phyloP scores from a whole-genome alignment of 2,113 vertebrate species.

The Limnothrissa miodon region DNA sequence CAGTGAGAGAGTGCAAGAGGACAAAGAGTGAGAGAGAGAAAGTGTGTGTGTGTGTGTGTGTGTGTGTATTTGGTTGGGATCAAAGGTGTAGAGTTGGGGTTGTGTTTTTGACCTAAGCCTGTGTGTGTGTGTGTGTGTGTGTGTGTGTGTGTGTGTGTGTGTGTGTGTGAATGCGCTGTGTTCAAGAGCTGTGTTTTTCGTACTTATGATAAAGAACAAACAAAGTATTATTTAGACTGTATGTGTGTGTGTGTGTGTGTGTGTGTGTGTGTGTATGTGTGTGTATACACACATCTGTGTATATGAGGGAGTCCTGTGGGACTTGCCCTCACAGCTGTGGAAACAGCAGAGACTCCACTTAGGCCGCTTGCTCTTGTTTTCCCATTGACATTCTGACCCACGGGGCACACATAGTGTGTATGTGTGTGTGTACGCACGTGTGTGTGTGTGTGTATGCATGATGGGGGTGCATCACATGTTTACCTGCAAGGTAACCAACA shows the following conservation, averaged over 20 bases:
- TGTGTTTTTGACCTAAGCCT: neutral
- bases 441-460: constrained; percentile 35
- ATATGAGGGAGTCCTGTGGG: neutral
- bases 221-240: neutral
- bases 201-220: neutral
- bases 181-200: neutral
- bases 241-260: constrained; percentile 1
- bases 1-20: neutral
- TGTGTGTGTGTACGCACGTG: constrained; percentile 17
- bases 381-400: constrained; percentile 49
- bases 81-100: neutral
- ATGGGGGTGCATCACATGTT: constrained; percentile 30
- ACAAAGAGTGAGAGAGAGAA: neutral
- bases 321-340: constrained; percentile 60
- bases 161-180: neutral
- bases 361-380: constrained; percentile 64
- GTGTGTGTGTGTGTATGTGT: neutral
- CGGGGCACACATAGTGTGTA: constrained; percentile 23
- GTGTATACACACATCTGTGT: neutral
- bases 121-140: neutral
- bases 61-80: neutral
- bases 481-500: constrained; percentile 28
- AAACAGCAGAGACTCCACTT: constrained; percentile 67
- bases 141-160: too few species aligned
- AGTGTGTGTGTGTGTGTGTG: neutral